Evolutionary conservation across 92 coral and sea anemone species (phyloP).

Genomic region (Phenganax stokvisi): DNA sequence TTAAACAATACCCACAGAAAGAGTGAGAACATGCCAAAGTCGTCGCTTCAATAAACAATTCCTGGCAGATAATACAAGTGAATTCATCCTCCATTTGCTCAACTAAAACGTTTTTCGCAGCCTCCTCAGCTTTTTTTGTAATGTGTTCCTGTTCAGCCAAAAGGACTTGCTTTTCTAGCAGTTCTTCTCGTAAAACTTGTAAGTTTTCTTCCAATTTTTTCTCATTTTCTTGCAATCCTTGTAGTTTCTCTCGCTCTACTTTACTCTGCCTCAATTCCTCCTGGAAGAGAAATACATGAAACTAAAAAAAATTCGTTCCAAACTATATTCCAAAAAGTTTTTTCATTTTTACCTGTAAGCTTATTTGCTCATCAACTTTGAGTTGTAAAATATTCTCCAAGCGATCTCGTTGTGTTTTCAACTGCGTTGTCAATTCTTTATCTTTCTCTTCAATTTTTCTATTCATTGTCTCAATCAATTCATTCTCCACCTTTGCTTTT

Average conservation of each 20-base stretch:
- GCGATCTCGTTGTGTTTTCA: slow-evolving; percentile 60
- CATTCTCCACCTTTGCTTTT: slow-evolving; percentile 69
- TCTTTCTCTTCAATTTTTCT: slow-evolving; percentile 83
- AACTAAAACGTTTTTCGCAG: slow-evolving; percentile 70
- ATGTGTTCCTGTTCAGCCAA: slow-evolving; percentile 73
- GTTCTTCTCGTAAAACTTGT: slow-evolving; percentile 61
- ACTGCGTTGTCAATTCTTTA: slow-evolving; percentile 69
- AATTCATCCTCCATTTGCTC: slow-evolving; percentile 99
- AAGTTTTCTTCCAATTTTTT: slow-evolving; percentile 64
- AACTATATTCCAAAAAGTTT: neutral
- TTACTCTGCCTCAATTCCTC: slow-evolving; percentile 58
- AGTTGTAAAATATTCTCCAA: slow-evolving; percentile 72
- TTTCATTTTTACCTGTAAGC: slow-evolving; percentile 54
- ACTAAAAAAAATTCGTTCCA: neutral
- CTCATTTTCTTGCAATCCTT: slow-evolving; percentile 74
- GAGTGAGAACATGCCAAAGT: slow-evolving; percentile 90
- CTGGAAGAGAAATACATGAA: neutral
- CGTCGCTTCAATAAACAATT: slow-evolving; percentile 77
- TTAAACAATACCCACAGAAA: slow-evolving; percentile 84
- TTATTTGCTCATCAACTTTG: slow-evolving; percentile 69
- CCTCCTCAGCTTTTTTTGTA: slow-evolving; percentile 82
- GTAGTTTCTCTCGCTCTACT: slow-evolving; percentile 65
- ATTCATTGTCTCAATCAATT: slow-evolving; percentile 67
- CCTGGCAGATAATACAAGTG: slow-evolving; percentile 89
- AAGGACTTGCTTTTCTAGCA: slow-evolving; percentile 66